A percentile compares a stretch with the other conserved stretches of the same genome.
Conservation (phyloP, 2,888 invertebrate genomes). For the Scaeva pyrastri region DNA sequence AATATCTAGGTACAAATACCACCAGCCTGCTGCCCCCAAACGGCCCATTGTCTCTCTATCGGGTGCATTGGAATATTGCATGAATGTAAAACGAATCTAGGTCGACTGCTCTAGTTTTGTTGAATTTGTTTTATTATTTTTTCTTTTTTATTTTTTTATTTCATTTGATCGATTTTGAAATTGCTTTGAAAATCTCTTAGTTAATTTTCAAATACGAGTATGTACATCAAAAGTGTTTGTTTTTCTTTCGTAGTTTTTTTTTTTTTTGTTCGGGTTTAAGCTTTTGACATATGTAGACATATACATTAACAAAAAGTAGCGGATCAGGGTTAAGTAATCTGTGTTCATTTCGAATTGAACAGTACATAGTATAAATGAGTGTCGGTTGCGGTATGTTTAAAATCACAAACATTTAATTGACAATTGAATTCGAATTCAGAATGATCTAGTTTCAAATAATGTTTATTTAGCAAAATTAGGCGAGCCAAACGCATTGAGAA, state of each 20-base stretch:
- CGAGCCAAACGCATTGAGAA: no score
- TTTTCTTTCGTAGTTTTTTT: background rate
- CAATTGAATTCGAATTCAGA: background rate
- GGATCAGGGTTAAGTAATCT: conserved; percentile 23
- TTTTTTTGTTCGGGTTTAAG: background rate
- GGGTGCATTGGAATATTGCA: conserved; percentile 35
- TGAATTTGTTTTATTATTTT: conserved; percentile 26
- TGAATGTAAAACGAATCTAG: conserved; percentile 38
- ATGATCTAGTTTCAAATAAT: background rate
- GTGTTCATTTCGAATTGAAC: conserved; percentile 13
- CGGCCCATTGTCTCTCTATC: conserved; percentile 8
- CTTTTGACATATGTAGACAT: background rate
- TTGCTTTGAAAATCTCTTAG: conserved; percentile 28
- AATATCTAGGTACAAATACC: no score
- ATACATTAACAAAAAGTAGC: background rate
- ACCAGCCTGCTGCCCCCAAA: background rate
- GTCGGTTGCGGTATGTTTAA: background rate
- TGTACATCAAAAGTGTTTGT: background rate
- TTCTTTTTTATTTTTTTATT: conserved; percentile 14
- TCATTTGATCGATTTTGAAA: conserved; percentile 51
- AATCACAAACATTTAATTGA: background rate
- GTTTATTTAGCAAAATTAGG: background rate
- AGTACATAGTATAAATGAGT: conserved; percentile 11
- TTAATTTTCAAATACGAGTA: background rate
- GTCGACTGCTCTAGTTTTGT: conserved; percentile 45